Evolutionary conservation across 2,113 vertebrate genomes (phyloP).

Genomic region (Coracopsis vasa): DNA sequence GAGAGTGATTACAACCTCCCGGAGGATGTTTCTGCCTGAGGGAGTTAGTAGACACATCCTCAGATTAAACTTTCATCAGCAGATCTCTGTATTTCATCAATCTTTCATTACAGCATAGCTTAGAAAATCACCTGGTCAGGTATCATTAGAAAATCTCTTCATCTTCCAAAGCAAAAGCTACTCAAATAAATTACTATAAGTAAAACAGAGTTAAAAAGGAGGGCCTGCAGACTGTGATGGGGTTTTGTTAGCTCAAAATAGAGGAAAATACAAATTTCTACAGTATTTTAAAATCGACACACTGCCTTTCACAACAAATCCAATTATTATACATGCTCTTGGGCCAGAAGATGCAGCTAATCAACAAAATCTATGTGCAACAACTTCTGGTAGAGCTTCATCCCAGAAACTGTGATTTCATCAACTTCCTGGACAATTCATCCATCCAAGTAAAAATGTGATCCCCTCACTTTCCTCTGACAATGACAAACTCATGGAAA

Average conservation of each 20-base stretch:
- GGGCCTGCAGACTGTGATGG: neutral
- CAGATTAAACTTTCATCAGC: slow-evolving; percentile 82
- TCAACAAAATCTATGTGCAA: neutral
- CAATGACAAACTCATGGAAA: neutral
- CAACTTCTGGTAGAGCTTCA: neutral
- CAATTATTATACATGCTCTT: neutral
- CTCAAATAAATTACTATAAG: neutral
- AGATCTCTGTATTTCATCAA: slow-evolving; percentile 77
- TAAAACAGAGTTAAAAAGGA: neutral
- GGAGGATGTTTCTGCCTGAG: slow-evolving; percentile 37
- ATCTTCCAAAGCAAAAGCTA: slow-evolving; percentile 15
- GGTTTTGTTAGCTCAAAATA: neutral
- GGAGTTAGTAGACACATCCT: slow-evolving; percentile 47
- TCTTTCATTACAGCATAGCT: slow-evolving; percentile 75
- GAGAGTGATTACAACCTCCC: slow-evolving; percentile 38
- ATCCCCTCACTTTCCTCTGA: neutral
- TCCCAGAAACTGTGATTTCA: neutral
- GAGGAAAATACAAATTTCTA: neutral
- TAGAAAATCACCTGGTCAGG: slow-evolving; percentile 50
- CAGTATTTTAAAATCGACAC: neutral
- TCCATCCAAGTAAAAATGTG: neutral
- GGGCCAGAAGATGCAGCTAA: neutral
- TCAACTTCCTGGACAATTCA: neutral
- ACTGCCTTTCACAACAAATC: neutral
- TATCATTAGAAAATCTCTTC: slow-evolving; percentile 70